Base-by-base conservation (phyloP, 2,797 vertebrate genomes). In the Sardinella longiceps region DNA sequence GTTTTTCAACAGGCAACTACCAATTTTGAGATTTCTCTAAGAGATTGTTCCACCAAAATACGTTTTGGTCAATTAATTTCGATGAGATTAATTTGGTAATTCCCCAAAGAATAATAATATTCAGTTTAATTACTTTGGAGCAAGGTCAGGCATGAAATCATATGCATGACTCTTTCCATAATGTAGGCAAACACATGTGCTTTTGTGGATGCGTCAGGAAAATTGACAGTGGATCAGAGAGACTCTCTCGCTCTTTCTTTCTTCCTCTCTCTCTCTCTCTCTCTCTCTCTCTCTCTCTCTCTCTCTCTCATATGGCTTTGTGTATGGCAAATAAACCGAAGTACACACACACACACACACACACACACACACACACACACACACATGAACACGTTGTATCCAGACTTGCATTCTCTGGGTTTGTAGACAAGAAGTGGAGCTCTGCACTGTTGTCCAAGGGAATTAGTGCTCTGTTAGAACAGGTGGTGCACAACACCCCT, bases 401-500 rank as follows among this genome's bases (percentile, higher is more conserved):
- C 48, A 14, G 53, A 56, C 6, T 20, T 5, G n/a, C 53, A 6
- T 5, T 56, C 20, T 6, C 53, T 20, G 5, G 53, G 53, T 56
- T 51, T 56, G 3, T 50, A 50, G 48, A 50, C 48, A 50, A 50
- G 48, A 3, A 3, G 48, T 3, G 48, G 12, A 50, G 12, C 53
- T 20, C 4, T 20, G 20, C 20, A 23, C 53, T 23, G 53, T 56
- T 56, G 53, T 56, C 53, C n/a, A 6, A 56, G 53, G 53, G 53
- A 56, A 56, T 56, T 56, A 56, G 4, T 20, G 20, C 20, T 5
- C 53, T 56, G 25, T 87, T 45, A 43, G 74, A 86, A 86, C 81
- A 83, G 77, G 81, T 85, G 80, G 84, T 66, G 39, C 28, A 63
- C 85, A 48, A 56, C 33, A 37, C 77, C 43, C 77, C 81, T 80